Evolutionary conservation across 2,797 vertebrate genomes (phyloP).

Genomic region (Argentina silus): DNA sequence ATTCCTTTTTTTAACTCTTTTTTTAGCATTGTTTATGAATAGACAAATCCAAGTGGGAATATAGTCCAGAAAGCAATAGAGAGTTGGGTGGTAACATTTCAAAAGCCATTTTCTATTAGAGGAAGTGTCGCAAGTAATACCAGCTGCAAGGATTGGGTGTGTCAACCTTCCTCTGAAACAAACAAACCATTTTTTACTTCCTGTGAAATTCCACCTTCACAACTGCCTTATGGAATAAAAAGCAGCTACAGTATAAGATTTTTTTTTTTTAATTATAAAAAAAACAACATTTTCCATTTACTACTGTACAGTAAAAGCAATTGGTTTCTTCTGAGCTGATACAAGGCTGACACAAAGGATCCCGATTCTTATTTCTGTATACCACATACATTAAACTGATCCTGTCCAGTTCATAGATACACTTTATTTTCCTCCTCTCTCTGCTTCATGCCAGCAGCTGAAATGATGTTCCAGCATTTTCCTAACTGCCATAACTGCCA

Average conservation of each 20-base stretch:
- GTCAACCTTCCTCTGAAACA: conserved; percentile 85
- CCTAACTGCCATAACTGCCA: neutral
- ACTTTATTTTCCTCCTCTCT: neutral
- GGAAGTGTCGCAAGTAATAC: conserved; percentile 84
- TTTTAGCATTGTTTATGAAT: neutral
- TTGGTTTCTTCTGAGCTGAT: neutral
- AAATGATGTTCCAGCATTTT: neutral
- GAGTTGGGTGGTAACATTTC: conserved; percentile 70
- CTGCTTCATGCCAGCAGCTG: neutral
- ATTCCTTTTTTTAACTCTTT: neutral
- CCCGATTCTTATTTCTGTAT: neutral
- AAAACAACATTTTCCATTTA: neutral
- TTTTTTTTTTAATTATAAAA: neutral
- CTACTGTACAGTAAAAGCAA: neutral
- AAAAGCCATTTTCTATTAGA: conserved; percentile 82
- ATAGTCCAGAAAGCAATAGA: conserved; percentile 44
- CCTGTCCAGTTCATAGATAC: conserved; percentile 3
- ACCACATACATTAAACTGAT: neutral
- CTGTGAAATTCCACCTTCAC: conserved; percentile 78
- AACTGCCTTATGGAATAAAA: conserved; percentile 66
- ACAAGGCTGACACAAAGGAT: neutral
- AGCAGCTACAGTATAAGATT: conserved; percentile 50
- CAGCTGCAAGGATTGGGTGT: conserved; percentile 83
- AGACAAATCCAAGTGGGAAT: conserved; percentile 34
- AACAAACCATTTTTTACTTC: conserved; percentile 88